phyloP scores from a whole-genome alignment of 2,888 invertebrate species.

The Corythucha ciliata region DNA sequence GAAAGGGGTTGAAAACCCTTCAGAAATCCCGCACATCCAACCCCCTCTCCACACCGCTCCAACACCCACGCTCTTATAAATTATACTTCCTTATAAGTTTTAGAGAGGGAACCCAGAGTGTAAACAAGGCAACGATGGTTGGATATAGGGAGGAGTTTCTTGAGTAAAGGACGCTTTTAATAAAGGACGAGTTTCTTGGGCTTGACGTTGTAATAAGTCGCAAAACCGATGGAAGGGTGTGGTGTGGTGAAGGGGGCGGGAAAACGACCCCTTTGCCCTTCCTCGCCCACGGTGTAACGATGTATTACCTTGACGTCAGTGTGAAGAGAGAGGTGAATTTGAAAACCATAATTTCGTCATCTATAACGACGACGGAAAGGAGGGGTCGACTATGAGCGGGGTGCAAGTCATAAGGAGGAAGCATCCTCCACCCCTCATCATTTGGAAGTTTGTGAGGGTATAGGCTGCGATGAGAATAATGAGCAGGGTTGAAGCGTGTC shows the following conservation, averaged over 20 bases:
- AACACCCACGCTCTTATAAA: slow-evolving; percentile 19
- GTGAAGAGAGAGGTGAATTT: slow-evolving; percentile 20
- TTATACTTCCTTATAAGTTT: slow-evolving; percentile 27
- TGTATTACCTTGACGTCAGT: no score
- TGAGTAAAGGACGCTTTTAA: slow-evolving; percentile 14
- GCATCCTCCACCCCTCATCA: not conserved
- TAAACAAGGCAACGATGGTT: slow-evolving; percentile 20
- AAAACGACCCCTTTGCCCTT: no score
- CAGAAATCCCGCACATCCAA: slow-evolving; percentile 17
- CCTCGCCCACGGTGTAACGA: no score
- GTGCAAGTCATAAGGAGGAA: not conserved
- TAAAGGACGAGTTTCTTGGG: slow-evolving; percentile 14
- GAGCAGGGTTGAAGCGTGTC: slow-evolving; percentile 1
- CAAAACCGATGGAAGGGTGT: not conserved
- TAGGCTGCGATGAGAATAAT: not conserved
- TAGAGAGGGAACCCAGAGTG: slow-evolving; percentile 17
- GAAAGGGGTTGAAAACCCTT: slow-evolving; percentile 27
- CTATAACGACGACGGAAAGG: slow-evolving; percentile 20
- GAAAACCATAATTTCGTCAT: slow-evolving; percentile 32
- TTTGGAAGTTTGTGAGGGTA: not conserved
- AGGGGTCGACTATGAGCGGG: not conserved
- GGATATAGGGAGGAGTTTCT: not conserved
- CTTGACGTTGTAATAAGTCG: slow-evolving; percentile 24
- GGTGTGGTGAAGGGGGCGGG: not conserved
- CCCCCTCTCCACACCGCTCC: not conserved